Evolutionary conservation across 2,113 vertebrate genomes (phyloP).

Genomic region (Nibea albiflora): DNA sequence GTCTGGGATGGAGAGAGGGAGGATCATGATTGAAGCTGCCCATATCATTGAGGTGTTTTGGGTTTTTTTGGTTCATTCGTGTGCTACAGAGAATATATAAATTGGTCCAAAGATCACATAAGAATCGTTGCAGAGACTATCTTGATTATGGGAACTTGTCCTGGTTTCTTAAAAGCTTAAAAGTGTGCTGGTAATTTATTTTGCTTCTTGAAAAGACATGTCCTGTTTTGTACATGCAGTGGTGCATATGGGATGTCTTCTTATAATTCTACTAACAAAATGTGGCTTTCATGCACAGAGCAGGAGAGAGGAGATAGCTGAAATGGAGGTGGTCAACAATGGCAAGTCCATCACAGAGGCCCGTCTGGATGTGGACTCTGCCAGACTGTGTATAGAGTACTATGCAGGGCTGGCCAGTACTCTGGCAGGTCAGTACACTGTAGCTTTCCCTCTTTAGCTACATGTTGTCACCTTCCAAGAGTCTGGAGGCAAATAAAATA

Average conservation of each 20-base stretch:
- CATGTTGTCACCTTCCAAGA: neutral
- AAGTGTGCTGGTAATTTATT: neutral
- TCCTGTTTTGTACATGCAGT: neutral
- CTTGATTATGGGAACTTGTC: neutral
- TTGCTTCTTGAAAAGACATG: neutral
- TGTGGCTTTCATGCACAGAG: constrained; percentile 64
- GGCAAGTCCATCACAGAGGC: constrained; percentile 96
- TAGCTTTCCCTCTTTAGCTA: neutral
- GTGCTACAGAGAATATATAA: neutral
- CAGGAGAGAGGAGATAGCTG: constrained; percentile 90
- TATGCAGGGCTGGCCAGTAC: constrained; percentile 90
- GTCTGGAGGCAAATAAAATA: neutral
- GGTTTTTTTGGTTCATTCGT: neutral
- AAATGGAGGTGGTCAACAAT: constrained; percentile 92
- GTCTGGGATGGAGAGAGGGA: constrained; percentile 93
- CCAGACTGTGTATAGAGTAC: constrained; percentile 93
- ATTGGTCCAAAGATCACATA: neutral
- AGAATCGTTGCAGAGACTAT: neutral
- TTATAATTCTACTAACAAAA: neutral
- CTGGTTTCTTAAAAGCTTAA: neutral
- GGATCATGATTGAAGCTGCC: constrained; percentile 92
- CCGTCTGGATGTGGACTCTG: constrained; percentile 88
- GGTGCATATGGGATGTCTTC: neutral
- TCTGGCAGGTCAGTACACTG: constrained; percentile 85
- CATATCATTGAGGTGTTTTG: constrained; percentile 91